Base-by-base conservation (phyloP, 2,113 vertebrate genomes). In the Saiga tatarica region DNA sequence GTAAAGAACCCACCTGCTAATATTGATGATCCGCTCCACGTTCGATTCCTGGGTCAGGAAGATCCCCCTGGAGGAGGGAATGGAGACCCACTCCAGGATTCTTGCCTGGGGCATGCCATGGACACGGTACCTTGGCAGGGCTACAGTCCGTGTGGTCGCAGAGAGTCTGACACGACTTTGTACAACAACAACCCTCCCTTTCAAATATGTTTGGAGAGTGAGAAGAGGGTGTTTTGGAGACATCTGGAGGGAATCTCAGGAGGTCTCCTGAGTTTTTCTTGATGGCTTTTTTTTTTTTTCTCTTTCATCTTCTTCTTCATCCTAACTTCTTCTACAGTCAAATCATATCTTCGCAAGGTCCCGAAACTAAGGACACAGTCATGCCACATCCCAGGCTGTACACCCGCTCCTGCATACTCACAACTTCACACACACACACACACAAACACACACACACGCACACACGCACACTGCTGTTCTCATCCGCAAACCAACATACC, bases 371-470 rank as follows among this genome's bases (percentile, higher is more conserved):
- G 42, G 23, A 76, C 36, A 76, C 36, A 76, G n/a, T 39, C 23
- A 14, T 3, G 36, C 23, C 71, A 25, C 53, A 10, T 8, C 21
- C 6, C 6, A 53, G 36, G 2, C 50, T 7, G 2, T 19, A 7
- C 0, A 0, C 7, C 10, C 7, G 14, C 7, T 42, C 16, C 3
- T 0, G 5, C 16, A 8, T 0, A 2, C 15, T 28, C 28, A 33
- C 17, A 57, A 2, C 8, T 19, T 5, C 42, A 12, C 59, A 60
- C 59, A 12, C 59, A 60, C 59, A 5, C 60, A 62, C 60, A 16
- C 28, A 16, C 16, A n/a, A 25, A 12, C 59, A 60, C 59, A 6
- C 60, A 62, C 60, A 16, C 30, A 16, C 15, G 17, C 11, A 5
- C 2, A 3, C 19, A 15, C n/a, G 6, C 28, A 23, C 30, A 4